Evolutionary conservation across 2,113 vertebrate genomes (phyloP), one percentile per base, ranked within the genome.

Genomic region (Phalacrocorax brasilianus): DNA sequence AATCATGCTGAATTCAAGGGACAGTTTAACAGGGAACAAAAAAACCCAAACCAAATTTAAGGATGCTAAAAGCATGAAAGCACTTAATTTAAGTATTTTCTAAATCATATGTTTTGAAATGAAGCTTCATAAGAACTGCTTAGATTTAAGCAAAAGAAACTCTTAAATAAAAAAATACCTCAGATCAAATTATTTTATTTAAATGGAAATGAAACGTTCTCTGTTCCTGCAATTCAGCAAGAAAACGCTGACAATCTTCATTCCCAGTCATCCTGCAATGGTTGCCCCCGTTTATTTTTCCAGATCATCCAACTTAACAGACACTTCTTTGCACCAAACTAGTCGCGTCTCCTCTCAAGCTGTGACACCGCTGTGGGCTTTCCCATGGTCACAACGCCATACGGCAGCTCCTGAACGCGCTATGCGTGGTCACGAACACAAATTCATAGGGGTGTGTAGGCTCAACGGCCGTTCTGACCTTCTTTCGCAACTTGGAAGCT

Each of bases 381-480:
- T 3, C 62, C 56, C 14, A 0, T 1, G 12, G 11, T 38, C 42
- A 1, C 50, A 2, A 5, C 4, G 2, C 32, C 45, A 2, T 4
- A 1, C 11, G 5, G 56, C 1, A 61, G 52, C 53, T 56, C 65
- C 42, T 1, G 11, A 33, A 14, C 1, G 11, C 78, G 8, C 15
- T 0, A 2, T 0, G 10, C 2, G 20, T 40, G 2, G 3, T 38
- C 28, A 11, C 0, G 7, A 53, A 16, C 4, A 1, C 14, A 4
- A 38, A 79, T 4, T 30, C 33, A 5, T 2, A 11, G 21, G 30
- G 6, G 35, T 15, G 3, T 0, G 1, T 3, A 11, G 0, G 1
- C 4, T 11, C 3, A 19, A 42, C 50, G 75, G 45, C 66, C 61
- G 11, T 17, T 18, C 45, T 1, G 19, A 24, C 58, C 35, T 23